Conservation (phyloP, 2,797 vertebrate species). For the Rallus crepitans region DNA sequence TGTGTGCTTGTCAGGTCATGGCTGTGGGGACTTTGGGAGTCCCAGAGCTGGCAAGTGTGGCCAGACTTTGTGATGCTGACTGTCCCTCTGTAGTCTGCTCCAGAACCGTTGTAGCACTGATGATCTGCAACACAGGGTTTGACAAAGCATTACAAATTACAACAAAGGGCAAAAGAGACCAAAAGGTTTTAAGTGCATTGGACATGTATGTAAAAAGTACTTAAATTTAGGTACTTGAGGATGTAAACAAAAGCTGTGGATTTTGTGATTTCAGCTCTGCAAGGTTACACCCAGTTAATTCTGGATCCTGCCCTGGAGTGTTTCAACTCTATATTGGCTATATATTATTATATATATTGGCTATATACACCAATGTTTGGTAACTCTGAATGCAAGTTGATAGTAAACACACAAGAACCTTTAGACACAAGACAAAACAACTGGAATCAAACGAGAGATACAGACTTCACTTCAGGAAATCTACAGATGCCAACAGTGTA, state of each 20-base stretch:
- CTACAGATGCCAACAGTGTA: not conserved
- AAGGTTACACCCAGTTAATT: not conserved
- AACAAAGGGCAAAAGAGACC: not conserved
- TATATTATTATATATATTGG: too few species aligned
- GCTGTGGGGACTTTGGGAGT: constrained; percentile 88
- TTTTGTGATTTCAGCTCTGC: not conserved
- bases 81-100: constrained; percentile 90
- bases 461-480: not conserved
- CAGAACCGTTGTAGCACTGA: constrained; percentile 94
- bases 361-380: not conserved
- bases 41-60: constrained; percentile 92
- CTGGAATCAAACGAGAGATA: not conserved
- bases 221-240: not conserved
- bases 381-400: not conserved
- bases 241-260: not conserved
- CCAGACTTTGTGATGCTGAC: constrained; percentile 89
- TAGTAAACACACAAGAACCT: not conserved
- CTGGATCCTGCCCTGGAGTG: not conserved
- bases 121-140: constrained; percentile 84
- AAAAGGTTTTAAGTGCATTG: not conserved
- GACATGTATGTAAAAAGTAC: not conserved
- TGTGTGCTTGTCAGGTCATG: constrained; percentile 86
- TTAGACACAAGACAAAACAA: not conserved
- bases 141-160: not conserved
- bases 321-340: not conserved